Percentiles rank a stretch among this genome's conserved stretches.
Conservation (phyloP, 2,113 vertebrate genomes). For the Osmerus eperlanus region DNA sequence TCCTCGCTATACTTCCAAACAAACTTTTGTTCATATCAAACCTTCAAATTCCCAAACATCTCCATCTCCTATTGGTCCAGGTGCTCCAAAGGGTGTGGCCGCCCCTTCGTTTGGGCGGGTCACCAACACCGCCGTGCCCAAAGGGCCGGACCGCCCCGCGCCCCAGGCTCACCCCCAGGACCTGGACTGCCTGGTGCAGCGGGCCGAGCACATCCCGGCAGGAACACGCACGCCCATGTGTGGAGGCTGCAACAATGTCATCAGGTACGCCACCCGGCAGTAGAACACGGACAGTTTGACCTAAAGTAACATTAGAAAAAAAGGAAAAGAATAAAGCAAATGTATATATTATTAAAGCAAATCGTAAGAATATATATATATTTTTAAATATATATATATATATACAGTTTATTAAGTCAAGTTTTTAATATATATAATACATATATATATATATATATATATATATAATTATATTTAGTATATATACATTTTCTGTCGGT, state of each 20-base stretch:
- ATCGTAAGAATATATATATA: too few species aligned
- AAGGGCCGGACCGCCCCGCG: constrained; percentile 54
- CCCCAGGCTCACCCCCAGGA: constrained; percentile 74
- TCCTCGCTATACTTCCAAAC: too few species aligned
- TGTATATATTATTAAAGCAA: too few species aligned
- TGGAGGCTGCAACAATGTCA: constrained; percentile 85
- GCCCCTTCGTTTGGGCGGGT: constrained; percentile 75
- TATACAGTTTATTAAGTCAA: too few species aligned
- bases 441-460: neutral
- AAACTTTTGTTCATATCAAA: too few species aligned
- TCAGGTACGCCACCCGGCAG: constrained; percentile 74
- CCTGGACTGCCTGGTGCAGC: constrained; percentile 85
- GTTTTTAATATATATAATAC: constrained; percentile 33
- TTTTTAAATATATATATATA: too few species aligned
- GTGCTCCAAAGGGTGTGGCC: constrained; percentile 58
- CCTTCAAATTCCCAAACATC: neutral
- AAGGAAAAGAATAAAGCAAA: too few species aligned
- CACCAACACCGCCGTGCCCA: constrained; percentile 50
- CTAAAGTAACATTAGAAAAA: constrained; percentile 52
- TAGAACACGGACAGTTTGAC: neutral
- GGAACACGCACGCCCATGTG: constrained; percentile 95
- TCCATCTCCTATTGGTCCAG: constrained; percentile 43
- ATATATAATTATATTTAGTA: too few species aligned
- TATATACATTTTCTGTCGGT: constrained; percentile 7
- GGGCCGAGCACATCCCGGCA: constrained; percentile 92